phyloP scores from a whole-genome alignment of 2,797 vertebrate genomes.

The Smutsia gigantea region DNA sequence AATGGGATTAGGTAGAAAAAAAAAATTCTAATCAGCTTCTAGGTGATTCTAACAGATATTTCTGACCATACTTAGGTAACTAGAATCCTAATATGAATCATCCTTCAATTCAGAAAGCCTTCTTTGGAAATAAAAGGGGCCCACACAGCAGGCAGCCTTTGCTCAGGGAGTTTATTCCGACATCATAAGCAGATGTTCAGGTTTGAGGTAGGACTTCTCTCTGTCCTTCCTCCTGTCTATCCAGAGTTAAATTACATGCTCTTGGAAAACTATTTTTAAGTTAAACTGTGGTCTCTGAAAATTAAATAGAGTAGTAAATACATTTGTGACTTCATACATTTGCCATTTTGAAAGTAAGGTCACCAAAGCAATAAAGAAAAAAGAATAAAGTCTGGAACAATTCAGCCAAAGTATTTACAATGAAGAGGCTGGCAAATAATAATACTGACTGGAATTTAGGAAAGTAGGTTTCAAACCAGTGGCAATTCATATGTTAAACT shows the following conservation, averaged over 20 bases:
- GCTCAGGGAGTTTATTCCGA: neutral
- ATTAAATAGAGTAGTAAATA: neutral
- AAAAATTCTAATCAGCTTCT: neutral
- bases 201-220: neutral
- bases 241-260: neutral
- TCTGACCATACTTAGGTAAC: neutral
- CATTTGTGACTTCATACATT: neutral
- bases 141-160: neutral
- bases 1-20: neutral
- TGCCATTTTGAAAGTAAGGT: neutral
- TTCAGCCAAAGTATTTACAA: neutral
- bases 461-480: neutral
- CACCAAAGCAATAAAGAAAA: neutral
- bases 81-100: neutral
- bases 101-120: neutral
- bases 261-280: neutral
- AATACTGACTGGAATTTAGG: neutral
- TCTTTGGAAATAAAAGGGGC: neutral
- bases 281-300: slow-evolving; percentile 19
- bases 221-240: neutral
- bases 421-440: neutral
- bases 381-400: neutral
- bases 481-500: neutral
- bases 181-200: neutral
- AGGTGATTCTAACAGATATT: neutral